These are phyloP conservation scores for Otocyon megalotis DNA, from an alignment of 2,113 vertebrate genomes.

Conservation along the genomic window DNA sequence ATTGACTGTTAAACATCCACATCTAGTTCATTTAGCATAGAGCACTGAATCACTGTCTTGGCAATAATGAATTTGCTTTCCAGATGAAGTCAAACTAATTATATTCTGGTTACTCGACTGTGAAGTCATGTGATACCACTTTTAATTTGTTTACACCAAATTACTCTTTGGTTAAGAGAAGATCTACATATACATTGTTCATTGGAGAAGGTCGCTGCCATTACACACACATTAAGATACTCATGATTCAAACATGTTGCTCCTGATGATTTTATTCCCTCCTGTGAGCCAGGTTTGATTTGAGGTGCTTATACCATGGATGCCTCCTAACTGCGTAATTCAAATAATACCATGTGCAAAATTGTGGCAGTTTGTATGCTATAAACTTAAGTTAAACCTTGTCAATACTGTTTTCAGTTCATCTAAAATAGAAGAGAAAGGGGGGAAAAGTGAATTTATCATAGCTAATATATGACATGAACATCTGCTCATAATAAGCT, in stretches of 20 bases:
- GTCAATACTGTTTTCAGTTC: conserved; percentile 45
- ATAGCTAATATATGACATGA: conserved; percentile 66
- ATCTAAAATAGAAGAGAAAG: conserved; percentile 45
- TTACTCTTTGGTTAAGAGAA: conserved; percentile 18
- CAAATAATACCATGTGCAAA: conserved; percentile 29
- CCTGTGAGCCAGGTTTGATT: conserved; percentile 32
- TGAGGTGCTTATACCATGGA: not conserved
- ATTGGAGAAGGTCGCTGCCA: not conserved
- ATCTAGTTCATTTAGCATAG: conserved; percentile 65
- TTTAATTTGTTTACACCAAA: conserved; percentile 64
- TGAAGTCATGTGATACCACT: conserved; percentile 36
- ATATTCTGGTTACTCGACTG: conserved; percentile 40
- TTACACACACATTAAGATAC: conserved; percentile 44
- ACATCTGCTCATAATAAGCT: conserved; percentile 74
- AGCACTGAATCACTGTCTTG: conserved; percentile 57
- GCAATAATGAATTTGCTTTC: conserved; percentile 64
- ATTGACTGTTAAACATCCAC: conserved; percentile 53
- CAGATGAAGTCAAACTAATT: conserved; percentile 65
- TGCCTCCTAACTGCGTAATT: conserved; percentile 17
- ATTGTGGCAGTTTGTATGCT: conserved; percentile 7
- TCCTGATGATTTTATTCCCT: conserved; percentile 39
- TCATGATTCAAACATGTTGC: conserved; percentile 47
- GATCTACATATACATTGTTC: not conserved
- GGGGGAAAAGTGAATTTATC: conserved; percentile 66
- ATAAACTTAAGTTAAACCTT: conserved; percentile 58